Evolutionary conservation across 2,888 invertebrate species (phyloP).

Genomic region (Leptinotarsa juncta): DNA sequence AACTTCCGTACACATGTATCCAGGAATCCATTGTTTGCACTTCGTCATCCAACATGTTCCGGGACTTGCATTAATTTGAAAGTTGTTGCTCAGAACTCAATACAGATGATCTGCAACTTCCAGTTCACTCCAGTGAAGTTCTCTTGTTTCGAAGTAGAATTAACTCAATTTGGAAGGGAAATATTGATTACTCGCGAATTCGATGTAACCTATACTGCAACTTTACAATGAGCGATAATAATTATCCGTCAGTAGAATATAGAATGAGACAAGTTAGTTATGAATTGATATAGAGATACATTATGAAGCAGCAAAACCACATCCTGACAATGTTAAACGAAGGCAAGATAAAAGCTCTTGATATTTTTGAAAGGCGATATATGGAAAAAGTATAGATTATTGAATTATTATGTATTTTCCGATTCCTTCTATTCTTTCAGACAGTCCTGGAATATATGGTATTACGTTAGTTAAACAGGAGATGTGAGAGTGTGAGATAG

Average conservation of each 20-base stretch:
- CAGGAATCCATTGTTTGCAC: neutral
- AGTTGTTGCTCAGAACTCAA: constrained; percentile 19
- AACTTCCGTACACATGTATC: neutral
- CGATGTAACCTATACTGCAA: constrained; percentile 18
- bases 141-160: constrained; percentile 12
- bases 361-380: too few relatives aligned
- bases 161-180: constrained; percentile 16
- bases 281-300: neutral
- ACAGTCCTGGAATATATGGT: too few relatives aligned
- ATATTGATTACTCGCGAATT: constrained; percentile 16
- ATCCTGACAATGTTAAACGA: neutral
- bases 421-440: too few relatives aligned
- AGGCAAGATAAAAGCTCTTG: too few relatives aligned
- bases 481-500: too few relatives aligned
- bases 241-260: constrained; percentile 11
- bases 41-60: constrained; percentile 10
- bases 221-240: constrained; percentile 14
- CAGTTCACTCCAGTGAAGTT: constrained; percentile 1
- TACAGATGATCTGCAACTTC: constrained; percentile 19
- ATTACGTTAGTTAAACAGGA: too few relatives aligned
- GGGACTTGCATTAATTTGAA: constrained; percentile 8
- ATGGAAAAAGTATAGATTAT: too few relatives aligned
- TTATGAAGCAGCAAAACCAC: neutral
- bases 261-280: constrained; percentile 3
- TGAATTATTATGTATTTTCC: too few relatives aligned